Evolutionary conservation across 53 echinoderm and acorn worm genomes (phyloP), one percentile per base, ranked within the genome.

Genomic region (Paracentrotus lividus): DNA sequence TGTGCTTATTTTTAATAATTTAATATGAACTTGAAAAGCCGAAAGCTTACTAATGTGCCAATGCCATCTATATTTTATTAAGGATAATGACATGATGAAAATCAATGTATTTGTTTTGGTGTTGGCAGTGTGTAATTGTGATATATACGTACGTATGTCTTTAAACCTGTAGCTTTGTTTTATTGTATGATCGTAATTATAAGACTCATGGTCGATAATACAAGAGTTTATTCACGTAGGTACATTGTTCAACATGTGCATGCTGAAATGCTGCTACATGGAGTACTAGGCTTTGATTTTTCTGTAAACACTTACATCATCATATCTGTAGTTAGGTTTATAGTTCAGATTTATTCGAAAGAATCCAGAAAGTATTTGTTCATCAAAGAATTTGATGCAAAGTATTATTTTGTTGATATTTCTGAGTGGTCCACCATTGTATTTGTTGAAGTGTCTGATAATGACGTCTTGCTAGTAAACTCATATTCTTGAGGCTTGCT

Each of bases 391-490:
- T 43, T 86, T 53, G 16, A 53, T n/a, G n/a, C n/a, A n/a, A n/a
- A n/a, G n/a, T n/a, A n/a, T n/a, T n/a, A n/a, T n/a, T 86, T 86
- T 86, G 57, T 86, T 86, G 86, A 56, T 86, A 86, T 55, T 61
- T 61, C 60, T 59, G 60, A 42, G 89, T 89, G 89, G 89, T 61
- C 58, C 57, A 24, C 54, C 24, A 89, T 87, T 34, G 57, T 2
- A 65, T 31, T 42, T 90, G 15, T 68, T 90, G 75, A 38, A 32
- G 69, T 88, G 58, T 72, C 94, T 90, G 94, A 42, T 61, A 65
- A 95, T 95, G 95, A 95, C 81, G 61, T 95, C 53, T 57, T 26
- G 57, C 54, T 77, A 77, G 93, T 77, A 90, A 94, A 93, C 76
- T 85, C 93, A 88, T 42, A 88, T 10, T 14, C n/a, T 20, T 95